Evolutionary conservation across 2,888 invertebrate genomes (phyloP).

Genomic region (Chironomus tentans): DNA sequence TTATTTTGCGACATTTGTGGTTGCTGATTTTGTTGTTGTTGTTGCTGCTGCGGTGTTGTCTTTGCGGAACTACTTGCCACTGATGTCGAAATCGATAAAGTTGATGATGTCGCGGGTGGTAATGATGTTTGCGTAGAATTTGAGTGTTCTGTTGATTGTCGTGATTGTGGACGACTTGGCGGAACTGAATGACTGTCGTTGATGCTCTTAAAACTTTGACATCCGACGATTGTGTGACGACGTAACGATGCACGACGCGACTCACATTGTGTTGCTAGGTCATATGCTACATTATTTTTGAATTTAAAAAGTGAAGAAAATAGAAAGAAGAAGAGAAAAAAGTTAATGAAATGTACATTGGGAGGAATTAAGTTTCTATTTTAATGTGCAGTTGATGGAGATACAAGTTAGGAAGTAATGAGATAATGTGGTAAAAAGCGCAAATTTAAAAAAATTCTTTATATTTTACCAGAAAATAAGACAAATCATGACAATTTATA

Average conservation of each 20-base stretch:
- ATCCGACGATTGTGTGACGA: constrained; percentile 58
- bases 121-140: too few species aligned
- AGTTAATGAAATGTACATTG: too few species aligned
- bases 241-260: constrained; percentile 58
- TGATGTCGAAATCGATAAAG: neutral
- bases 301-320: neutral
- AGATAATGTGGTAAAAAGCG: too few species aligned
- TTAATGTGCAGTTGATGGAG: neutral
- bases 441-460: too few species aligned
- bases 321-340: too few species aligned
- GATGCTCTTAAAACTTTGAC: constrained; percentile 40
- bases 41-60: neutral
- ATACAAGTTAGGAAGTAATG: too few species aligned
- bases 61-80: neutral
- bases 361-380: too few species aligned
- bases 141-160: constrained; percentile 44
- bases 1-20: neutral
- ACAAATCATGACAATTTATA: too few species aligned
- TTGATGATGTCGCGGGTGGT: neutral
- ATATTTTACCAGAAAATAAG: too few species aligned
- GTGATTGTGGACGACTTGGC: constrained; percentile 57
- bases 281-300: constrained; percentile 51
- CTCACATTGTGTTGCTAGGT: constrained; percentile 72
- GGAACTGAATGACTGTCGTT: constrained; percentile 48
- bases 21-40: neutral